Conservation (phyloP, 2,113 vertebrate genomes). For the Holacanthus passer region DNA sequence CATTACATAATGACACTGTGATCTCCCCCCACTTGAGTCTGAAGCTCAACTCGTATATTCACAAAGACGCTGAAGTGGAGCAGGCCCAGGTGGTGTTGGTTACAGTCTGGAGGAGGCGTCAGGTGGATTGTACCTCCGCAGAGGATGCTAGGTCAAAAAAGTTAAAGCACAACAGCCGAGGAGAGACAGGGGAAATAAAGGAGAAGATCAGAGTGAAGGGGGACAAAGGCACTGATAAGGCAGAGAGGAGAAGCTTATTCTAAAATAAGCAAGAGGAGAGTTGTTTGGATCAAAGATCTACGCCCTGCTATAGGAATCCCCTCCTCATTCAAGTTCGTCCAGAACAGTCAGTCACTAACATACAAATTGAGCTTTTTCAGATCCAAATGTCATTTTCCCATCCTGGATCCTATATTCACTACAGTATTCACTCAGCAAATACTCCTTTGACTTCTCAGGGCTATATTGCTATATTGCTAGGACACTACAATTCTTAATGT, state of each 20-base stretch:
- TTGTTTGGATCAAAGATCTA: too few species aligned
- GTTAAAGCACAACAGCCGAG: constrained; percentile 35
- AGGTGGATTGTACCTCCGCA: constrained; percentile 22
- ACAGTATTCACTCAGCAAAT: neutral
- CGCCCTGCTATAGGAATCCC: constrained; percentile 4
- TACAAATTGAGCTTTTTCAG: constrained; percentile 9
- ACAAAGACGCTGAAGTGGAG: constrained; percentile 2
- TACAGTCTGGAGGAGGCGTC: constrained; percentile 13
- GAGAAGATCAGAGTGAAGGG: constrained; percentile 7
- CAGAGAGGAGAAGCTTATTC: too few species aligned
- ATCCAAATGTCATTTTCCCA: neutral
- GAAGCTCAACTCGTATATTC: constrained; percentile 12
- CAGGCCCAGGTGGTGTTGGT: constrained; percentile 26
- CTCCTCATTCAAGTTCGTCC: constrained; percentile 5
- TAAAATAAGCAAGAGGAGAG: constrained; percentile 33
- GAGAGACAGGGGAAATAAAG: constrained; percentile 29
- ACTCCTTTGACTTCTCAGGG: constrained; percentile 3
- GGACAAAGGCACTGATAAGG: constrained; percentile 25
- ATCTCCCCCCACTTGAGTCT: constrained; percentile 17
- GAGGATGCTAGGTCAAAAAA: constrained; percentile 34
- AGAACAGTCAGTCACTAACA: neutral
- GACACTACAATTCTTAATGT: neutral
- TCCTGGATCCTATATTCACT: neutral
- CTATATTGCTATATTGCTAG: neutral
- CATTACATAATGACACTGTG: constrained; percentile 11